phyloP scores from a whole-genome alignment of 2,797 vertebrate genomes.

The Hemitrygon akajei region DNA sequence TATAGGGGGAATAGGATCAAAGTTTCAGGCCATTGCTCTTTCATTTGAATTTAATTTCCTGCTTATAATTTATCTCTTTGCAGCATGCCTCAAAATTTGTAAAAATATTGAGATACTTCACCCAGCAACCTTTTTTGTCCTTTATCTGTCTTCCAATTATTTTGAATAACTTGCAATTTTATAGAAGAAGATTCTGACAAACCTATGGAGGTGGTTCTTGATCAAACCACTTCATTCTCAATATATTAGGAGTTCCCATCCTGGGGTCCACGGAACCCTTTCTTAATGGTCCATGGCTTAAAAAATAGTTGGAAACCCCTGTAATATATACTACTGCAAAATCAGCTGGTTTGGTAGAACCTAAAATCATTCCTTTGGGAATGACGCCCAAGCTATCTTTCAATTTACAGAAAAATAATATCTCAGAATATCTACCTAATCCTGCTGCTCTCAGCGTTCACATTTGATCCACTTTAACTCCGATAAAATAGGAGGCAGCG shows the following conservation, averaged over 20 bases:
- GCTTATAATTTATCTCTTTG: neutral
- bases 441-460: neutral
- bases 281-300: too few species aligned
- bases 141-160: neutral
- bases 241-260: neutral
- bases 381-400: neutral
- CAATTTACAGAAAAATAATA: neutral
- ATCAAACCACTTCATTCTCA: neutral
- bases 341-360: neutral
- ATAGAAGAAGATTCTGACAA: neutral
- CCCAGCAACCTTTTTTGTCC: neutral
- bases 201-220: neutral
- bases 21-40: too few species aligned
- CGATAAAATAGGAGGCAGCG: neutral
- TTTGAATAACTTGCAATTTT: neutral
- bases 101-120: neutral
- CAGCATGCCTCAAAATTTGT: neutral
- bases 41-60: neutral
- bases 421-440: neutral
- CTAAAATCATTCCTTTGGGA: neutral
- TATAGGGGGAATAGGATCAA: too few species aligned
- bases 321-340: neutral
- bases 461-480: neutral
- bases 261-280: too few species aligned
- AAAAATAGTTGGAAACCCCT: too few species aligned